Evolutionary conservation across 2,888 invertebrate genomes (phyloP).

Genomic region (Rhagonycha lutea): DNA sequence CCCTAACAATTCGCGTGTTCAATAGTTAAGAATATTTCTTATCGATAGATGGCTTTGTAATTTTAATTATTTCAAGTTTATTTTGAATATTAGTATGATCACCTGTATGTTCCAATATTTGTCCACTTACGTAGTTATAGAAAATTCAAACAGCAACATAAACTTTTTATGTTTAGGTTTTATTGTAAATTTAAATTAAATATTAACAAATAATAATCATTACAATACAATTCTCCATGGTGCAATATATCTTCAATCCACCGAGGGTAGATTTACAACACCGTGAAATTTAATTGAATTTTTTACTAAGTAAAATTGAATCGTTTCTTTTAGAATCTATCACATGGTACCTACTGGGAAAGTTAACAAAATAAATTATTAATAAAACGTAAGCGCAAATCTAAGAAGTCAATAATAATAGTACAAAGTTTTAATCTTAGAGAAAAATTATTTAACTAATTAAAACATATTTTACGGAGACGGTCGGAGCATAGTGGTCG

Average conservation of each 20-base stretch:
- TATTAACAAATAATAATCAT: conserved; percentile 12
- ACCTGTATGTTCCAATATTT: background rate
- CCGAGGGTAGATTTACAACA: conserved; percentile 23
- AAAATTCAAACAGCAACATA: background rate
- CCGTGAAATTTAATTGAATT: conserved; percentile 30
- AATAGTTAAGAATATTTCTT: background rate
- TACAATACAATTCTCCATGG: conserved; percentile 15
- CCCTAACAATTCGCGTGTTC: too few relatives aligned
- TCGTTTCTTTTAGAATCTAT: conserved; percentile 27
- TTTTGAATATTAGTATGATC: background rate
- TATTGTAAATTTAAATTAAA: conserved; percentile 4
- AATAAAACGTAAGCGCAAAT: background rate
- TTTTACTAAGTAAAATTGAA: conserved; percentile 31
- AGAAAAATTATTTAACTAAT: background rate
- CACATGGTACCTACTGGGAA: conserved; percentile 9
- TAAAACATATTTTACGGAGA: too few relatives aligned
- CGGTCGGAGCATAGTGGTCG: too few relatives aligned
- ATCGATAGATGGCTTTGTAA: background rate
- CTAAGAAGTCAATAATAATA: background rate
- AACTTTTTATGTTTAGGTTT: background rate
- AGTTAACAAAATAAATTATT: background rate
- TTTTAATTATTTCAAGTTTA: background rate
- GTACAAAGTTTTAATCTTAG: too few relatives aligned
- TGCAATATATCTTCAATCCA: conserved; percentile 21
- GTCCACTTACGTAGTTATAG: background rate